These are phyloP conservation scores for Nibea albiflora DNA, from an alignment of 2,113 vertebrate genomes.

Conservation along the genomic window DNA sequence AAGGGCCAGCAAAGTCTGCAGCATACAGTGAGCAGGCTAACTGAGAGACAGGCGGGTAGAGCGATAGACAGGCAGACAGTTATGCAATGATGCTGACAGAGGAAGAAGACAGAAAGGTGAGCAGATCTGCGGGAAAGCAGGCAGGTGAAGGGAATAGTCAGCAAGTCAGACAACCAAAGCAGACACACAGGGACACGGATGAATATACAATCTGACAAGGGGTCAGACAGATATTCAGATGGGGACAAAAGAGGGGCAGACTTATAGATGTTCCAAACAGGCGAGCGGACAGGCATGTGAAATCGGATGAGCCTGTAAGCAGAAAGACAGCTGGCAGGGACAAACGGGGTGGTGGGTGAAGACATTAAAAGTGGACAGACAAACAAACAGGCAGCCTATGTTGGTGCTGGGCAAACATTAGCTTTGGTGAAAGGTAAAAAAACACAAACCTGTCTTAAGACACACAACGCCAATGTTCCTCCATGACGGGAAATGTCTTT, in stretches of 20 bases:
- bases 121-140: conserved; percentile 22
- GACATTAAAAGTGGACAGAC: not conserved
- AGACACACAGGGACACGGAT: conserved; percentile 18
- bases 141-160: conserved; percentile 46
- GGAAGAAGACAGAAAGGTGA: conserved; percentile 39
- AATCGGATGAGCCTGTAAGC: conserved; percentile 30
- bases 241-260: conserved; percentile 40
- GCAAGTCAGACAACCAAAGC: conserved; percentile 49
- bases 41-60: conserved; percentile 7
- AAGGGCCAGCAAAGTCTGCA: conserved; percentile 50
- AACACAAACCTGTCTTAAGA: too few species aligned
- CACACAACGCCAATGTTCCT: not conserved
- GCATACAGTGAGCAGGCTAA: not conserved
- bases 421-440: not conserved
- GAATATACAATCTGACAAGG: conserved; percentile 56
- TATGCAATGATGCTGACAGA: conserved; percentile 45
- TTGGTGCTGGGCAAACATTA: not conserved
- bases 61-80: conserved; percentile 31
- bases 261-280: conserved; percentile 5
- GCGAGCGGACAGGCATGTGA: conserved; percentile 12
- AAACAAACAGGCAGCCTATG: not conserved
- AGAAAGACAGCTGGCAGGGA: not conserved
- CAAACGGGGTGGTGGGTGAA: conserved; percentile 18
- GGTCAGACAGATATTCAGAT: conserved; percentile 48
- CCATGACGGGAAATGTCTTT: not conserved